phyloP scores from a whole-genome alignment of 2,113 vertebrate genomes.

The Falco punctatus region DNA sequence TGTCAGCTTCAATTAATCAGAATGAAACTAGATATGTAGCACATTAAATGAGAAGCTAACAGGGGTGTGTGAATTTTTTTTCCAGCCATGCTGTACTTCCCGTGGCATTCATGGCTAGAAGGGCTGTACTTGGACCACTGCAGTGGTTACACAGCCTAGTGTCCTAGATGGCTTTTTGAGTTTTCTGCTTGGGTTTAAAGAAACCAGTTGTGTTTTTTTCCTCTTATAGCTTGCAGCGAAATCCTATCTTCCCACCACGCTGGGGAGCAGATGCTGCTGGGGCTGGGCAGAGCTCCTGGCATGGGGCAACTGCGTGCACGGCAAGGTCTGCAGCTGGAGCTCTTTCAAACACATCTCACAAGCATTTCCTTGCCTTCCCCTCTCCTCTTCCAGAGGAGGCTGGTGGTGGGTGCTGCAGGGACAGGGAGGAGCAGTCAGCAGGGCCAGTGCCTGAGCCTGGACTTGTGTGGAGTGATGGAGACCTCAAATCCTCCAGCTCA shows the following conservation, averaged over 20 bases:
- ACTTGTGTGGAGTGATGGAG: not conserved
- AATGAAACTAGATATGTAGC: conserved; percentile 1
- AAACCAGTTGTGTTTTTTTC: not conserved
- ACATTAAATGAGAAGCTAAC: not conserved
- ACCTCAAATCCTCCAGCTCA: not conserved
- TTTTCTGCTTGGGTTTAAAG: not conserved
- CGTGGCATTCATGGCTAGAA: not conserved
- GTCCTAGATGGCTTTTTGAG: not conserved
- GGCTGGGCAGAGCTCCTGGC: not conserved
- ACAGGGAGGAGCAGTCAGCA: not conserved
- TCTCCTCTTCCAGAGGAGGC: not conserved
- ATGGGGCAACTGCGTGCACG: not conserved
- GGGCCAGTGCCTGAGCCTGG: not conserved
- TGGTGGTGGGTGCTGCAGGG: not conserved
- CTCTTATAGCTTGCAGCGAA: not conserved
- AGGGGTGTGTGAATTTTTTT: not conserved
- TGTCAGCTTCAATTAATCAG: conserved; percentile 27
- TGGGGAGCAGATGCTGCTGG: not conserved
- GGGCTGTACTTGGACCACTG: not conserved
- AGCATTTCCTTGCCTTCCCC: not conserved
- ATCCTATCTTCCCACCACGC: not conserved
- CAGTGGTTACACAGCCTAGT: not conserved
- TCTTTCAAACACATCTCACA: not conserved
- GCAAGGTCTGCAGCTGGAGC: not conserved
- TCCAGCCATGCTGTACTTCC: not conserved